phyloP scores from a whole-genome alignment of 2,113 vertebrate species.

The Notechis scutatus region DNA sequence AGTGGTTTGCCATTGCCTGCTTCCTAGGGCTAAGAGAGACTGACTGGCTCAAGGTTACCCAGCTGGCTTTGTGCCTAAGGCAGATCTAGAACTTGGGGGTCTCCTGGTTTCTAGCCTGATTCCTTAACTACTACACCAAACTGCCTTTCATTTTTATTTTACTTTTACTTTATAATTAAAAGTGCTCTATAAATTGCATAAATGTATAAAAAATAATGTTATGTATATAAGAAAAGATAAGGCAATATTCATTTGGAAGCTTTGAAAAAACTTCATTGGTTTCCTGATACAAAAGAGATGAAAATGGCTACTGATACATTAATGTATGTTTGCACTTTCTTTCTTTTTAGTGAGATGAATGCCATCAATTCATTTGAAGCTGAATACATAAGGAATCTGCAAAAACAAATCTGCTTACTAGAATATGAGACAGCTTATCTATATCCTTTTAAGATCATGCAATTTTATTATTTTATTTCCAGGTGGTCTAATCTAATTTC shows the following conservation, averaged over 20 bases:
- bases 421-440: conserved; percentile 23
- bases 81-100: background rate
- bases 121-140: background rate
- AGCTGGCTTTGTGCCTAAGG: background rate
- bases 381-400: conserved; percentile 36
- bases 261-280: fast-evolving
- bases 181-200: background rate
- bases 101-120: background rate
- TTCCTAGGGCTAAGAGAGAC: background rate
- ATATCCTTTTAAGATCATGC: conserved; percentile 37
- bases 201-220: background rate
- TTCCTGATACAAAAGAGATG: background rate
- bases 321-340: background rate
- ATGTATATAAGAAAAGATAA: background rate
- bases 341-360: background rate
- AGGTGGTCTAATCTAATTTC: background rate
- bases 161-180: background rate
- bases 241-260: background rate
- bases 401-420: conserved; percentile 37
- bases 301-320: background rate
- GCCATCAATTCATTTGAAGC: background rate
- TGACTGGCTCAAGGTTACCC: background rate
- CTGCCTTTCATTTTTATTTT: background rate
- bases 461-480: conserved; percentile 26
- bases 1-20: background rate